These are phyloP conservation scores for Lordiphosa collinella DNA, from an alignment of 1,140 invertebrate species.

Conservation along the genomic window DNA sequence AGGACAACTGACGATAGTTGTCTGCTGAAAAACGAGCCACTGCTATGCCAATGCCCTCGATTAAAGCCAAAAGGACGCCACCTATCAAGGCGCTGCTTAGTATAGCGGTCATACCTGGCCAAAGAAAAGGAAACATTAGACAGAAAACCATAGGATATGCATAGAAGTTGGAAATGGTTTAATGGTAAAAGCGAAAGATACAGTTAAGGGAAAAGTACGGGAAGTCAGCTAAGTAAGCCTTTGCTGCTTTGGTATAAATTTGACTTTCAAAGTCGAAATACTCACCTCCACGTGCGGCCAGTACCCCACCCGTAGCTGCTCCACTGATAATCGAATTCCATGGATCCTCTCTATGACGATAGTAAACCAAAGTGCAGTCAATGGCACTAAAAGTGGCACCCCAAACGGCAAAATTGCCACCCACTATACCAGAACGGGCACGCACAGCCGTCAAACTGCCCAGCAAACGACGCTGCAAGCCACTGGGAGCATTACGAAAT, in stretches of 20 bases:
- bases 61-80: conserved; percentile 47
- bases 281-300: conserved; percentile 52
- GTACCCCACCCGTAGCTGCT: conserved; percentile 46
- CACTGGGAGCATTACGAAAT: conserved; percentile 53
- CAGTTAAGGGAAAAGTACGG: no score
- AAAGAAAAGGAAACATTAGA: background rate
- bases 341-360: conserved; percentile 52
- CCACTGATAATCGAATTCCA: conserved; percentile 63
- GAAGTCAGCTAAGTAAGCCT: no score
- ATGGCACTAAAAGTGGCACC: conserved; percentile 55
- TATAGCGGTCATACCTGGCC: conserved; percentile 36
- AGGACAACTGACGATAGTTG: conserved; percentile 42
- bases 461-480: conserved; percentile 30
- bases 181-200: no score
- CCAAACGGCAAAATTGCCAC: conserved; percentile 58
- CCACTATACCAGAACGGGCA: conserved; percentile 25
- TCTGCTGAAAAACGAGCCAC: conserved; percentile 47
- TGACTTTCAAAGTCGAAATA: no score
- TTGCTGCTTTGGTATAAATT: no score
- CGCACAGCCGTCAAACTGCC: conserved; percentile 37
- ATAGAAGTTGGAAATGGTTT: no score
- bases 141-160: no score
- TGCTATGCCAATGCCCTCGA: conserved; percentile 49
- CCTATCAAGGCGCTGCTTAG: conserved; percentile 56
- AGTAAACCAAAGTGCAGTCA: conserved; percentile 46